phyloP scores from a whole-genome alignment of 2,797 vertebrate genomes.

The Picus viridis region DNA sequence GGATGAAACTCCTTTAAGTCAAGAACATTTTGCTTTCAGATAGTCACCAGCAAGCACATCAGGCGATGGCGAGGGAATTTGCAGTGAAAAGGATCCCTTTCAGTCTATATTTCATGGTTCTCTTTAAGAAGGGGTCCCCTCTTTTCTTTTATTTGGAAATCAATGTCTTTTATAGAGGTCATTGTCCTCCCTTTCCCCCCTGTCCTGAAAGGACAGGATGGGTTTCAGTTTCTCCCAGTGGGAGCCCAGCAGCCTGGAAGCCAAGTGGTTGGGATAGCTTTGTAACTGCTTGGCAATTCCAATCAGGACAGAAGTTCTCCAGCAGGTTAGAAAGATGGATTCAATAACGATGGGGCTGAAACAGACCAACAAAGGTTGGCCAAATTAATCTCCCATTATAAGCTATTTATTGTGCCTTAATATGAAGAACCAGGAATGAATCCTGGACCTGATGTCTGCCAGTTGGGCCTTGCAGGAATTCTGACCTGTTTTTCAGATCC shows the following conservation, averaged over 20 bases:
- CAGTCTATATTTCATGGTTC: constrained; percentile 73
- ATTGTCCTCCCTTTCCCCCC: constrained; percentile 45
- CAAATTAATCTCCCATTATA: neutral
- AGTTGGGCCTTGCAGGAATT: neutral
- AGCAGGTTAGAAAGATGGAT: constrained; percentile 56
- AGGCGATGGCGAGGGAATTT: constrained; percentile 38
- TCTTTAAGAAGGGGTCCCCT: constrained; percentile 41
- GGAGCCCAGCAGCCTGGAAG: constrained; percentile 64
- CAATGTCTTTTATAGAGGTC: constrained; percentile 58
- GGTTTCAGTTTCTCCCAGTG: constrained; percentile 70
- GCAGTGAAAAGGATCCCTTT: constrained; percentile 51
- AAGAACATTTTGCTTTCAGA: constrained; percentile 14
- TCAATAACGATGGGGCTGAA: constrained; percentile 14
- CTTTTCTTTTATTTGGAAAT: constrained; percentile 63
- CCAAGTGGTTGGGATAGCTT: constrained; percentile 55
- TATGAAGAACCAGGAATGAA: neutral
- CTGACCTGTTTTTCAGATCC: neutral
- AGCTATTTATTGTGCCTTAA: neutral
- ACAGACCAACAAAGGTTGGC: neutral
- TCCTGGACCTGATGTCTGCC: neutral
- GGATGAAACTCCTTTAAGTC: constrained; percentile 22
- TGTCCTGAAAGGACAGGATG: constrained; percentile 52
- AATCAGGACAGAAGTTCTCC: constrained; percentile 55
- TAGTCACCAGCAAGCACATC: constrained; percentile 37
- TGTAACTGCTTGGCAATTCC: constrained; percentile 60